phyloP scores from a whole-genome alignment of 1,140 invertebrate species.

The Gryon sp. region DNA sequence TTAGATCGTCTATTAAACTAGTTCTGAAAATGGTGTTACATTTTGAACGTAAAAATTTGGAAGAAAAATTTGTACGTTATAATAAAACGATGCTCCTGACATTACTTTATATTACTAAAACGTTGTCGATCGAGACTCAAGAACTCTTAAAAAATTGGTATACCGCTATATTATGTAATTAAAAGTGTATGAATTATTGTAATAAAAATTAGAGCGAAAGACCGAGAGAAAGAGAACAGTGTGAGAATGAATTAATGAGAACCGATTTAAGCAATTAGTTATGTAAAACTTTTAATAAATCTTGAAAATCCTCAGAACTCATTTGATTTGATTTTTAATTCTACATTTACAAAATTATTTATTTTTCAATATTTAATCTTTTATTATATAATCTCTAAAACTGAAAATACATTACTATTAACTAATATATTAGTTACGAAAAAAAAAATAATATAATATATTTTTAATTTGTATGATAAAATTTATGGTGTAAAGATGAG shows the following conservation, averaged over 20 bases:
- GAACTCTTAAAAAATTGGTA: slow-evolving; percentile 66
- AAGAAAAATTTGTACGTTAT: slow-evolving; percentile 34
- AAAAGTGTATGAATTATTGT: slow-evolving; percentile 62
- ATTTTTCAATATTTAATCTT: too few species aligned
- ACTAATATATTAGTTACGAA: too few species aligned
- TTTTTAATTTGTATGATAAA: too few species aligned
- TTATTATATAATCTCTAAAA: too few species aligned
- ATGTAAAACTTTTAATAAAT: slow-evolving; percentile 78
- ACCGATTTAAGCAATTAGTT: slow-evolving; percentile 58
- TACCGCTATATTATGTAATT: slow-evolving; percentile 69
- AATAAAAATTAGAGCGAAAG: slow-evolving; percentile 55
- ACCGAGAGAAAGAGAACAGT: slow-evolving; percentile 14
- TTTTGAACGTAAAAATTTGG: slow-evolving; percentile 18
- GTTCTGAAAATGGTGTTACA: slow-evolving; percentile 22
- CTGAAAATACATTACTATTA: too few species aligned
- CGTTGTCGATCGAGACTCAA: slow-evolving; percentile 58
- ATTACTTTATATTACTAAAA: slow-evolving; percentile 44
- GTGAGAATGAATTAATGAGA: slow-evolving; percentile 42
- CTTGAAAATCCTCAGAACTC: slow-evolving; percentile 70
- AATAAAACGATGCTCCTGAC: slow-evolving; percentile 9
- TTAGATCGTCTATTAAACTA: slow-evolving; percentile 49
- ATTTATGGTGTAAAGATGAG: too few species aligned
- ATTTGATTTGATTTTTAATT: slow-evolving; percentile 25
- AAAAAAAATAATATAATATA: too few species aligned
- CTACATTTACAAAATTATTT: not conserved